Percentiles rank a stretch among this genome's conserved stretches.
These are phyloP conservation scores for Hemitrygon akajei DNA, from an alignment of 2,797 vertebrate species.

Conservation along the genomic window DNA sequence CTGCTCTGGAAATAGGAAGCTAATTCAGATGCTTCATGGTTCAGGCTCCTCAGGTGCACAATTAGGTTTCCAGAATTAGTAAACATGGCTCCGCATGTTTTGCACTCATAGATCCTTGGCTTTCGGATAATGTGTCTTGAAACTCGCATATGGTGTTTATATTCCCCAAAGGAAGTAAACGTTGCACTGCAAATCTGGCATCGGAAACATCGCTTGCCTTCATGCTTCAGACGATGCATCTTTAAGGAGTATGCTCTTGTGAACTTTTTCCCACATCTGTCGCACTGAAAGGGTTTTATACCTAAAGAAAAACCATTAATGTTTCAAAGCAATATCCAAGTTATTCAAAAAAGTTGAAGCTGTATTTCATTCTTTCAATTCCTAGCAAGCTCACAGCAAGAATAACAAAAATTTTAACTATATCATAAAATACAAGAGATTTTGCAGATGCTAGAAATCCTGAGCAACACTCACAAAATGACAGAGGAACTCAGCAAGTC, in stretches of 20 bases:
- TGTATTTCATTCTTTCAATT: not conserved
- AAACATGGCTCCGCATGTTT: conserved; percentile 99
- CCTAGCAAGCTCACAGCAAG: not conserved
- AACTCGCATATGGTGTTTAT: conserved; percentile 99
- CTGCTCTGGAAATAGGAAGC: conserved; percentile 99
- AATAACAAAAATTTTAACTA: not conserved
- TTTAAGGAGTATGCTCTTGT: conserved; percentile 99
- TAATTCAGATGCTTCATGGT: conserved; percentile 99
- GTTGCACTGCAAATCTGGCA: conserved; percentile 99
- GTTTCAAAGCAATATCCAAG: not conserved
- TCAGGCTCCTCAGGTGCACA: conserved; percentile 99
- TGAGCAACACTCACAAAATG: no score
- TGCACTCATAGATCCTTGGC: conserved; percentile 99
- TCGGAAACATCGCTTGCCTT: conserved; percentile 99
- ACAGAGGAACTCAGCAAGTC: no score
- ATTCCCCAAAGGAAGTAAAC: conserved; percentile 99
- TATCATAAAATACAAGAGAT: no score
- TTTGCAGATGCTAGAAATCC: no score
- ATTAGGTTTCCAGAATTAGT: conserved; percentile 99
- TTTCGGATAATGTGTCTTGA: conserved; percentile 99
- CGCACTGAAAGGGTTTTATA: conserved; percentile 99
- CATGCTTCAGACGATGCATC: conserved; percentile 99
- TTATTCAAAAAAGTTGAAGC: not conserved
- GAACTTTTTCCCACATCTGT: conserved; percentile 99
- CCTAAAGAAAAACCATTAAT: conserved; percentile 56